Evolutionary conservation across 2,888 invertebrate genomes (phyloP).

Genomic region (Eumacrocentrus americanus): DNA sequence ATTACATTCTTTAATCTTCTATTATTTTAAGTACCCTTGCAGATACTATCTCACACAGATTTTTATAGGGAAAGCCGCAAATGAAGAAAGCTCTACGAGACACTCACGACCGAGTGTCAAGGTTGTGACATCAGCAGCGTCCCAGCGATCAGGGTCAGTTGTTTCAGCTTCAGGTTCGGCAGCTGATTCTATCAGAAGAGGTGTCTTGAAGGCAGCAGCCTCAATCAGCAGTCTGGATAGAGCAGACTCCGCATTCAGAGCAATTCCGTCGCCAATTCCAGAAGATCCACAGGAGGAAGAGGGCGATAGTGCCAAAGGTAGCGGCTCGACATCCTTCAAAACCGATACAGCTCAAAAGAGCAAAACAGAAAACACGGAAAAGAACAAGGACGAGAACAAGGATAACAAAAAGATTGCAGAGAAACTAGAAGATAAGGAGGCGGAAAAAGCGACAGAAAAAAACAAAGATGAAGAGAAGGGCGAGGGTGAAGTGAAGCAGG

Average conservation of each 20-base stretch:
- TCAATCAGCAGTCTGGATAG: slow-evolving; percentile 44
- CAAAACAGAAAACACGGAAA: slow-evolving; percentile 32
- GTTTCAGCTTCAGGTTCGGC: slow-evolving; percentile 21
- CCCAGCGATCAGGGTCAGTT: slow-evolving; percentile 22
- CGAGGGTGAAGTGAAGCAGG: no score
- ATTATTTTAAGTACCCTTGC: background rate
- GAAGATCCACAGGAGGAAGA: slow-evolving; percentile 61
- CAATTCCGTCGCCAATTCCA: slow-evolving; percentile 67
- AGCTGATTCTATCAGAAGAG: slow-evolving; percentile 42
- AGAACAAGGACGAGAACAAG: background rate
- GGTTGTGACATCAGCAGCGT: slow-evolving; percentile 26
- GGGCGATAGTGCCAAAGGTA: slow-evolving; percentile 51
- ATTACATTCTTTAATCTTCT: background rate
- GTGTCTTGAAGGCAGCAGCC: slow-evolving; percentile 39
- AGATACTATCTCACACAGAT: background rate
- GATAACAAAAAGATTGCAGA: slow-evolving; percentile 22
- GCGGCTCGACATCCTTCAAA: slow-evolving; percentile 54
- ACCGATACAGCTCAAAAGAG: slow-evolving; percentile 29
- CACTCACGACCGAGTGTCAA: slow-evolving; percentile 38
- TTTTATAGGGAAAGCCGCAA: slow-evolving; percentile 23
- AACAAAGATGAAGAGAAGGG: background rate
- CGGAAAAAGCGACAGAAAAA: slow-evolving; percentile 8
- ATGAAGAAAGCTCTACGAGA: slow-evolving; percentile 16
- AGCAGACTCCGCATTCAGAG: slow-evolving; percentile 18
- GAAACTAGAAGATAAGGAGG: slow-evolving; percentile 15